These are phyloP conservation scores for Ernsta delagoae DNA, from an alignment of 2,888 invertebrate species.

Conservation along the genomic window DNA sequence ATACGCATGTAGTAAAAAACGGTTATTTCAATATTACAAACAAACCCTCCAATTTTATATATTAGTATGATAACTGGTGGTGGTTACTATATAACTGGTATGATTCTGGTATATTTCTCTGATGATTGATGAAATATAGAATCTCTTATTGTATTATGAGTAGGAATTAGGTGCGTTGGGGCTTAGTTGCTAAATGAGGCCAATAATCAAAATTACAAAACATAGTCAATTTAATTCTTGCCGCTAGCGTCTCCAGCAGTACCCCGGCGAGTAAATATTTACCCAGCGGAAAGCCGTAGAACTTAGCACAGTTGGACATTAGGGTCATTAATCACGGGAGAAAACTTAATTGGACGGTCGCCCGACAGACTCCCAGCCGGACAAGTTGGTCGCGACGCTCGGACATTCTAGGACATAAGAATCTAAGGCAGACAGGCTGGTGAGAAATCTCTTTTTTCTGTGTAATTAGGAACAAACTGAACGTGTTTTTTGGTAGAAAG, in stretches of 20 bases:
- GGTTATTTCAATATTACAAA: too few species aligned
- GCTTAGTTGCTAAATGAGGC: too few species aligned
- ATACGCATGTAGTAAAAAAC: too few species aligned
- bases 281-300: slow-evolving; percentile 15
- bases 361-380: slow-evolving; percentile 63
- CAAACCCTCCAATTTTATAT: too few species aligned
- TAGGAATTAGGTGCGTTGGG: not conserved
- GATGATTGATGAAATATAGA: too few species aligned
- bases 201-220: too few species aligned
- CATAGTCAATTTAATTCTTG: not conserved
- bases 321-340: slow-evolving; percentile 68
- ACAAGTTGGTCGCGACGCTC: slow-evolving; percentile 26
- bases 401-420: slow-evolving; percentile 19
- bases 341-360: slow-evolving; percentile 73
- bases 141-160: too few species aligned
- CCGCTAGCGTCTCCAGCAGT: not conserved
- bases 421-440: slow-evolving; percentile 1
- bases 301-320: slow-evolving; percentile 49
- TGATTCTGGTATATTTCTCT: too few species aligned
- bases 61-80: too few species aligned
- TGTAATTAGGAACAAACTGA: not conserved
- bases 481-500: not conserved
- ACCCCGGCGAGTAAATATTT: slow-evolving; percentile 30
- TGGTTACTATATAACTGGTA: too few species aligned
- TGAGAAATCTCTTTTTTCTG: not conserved